Evolutionary conservation across 2,113 vertebrate genomes (phyloP).

Genomic region (Spilogale gracilis): DNA sequence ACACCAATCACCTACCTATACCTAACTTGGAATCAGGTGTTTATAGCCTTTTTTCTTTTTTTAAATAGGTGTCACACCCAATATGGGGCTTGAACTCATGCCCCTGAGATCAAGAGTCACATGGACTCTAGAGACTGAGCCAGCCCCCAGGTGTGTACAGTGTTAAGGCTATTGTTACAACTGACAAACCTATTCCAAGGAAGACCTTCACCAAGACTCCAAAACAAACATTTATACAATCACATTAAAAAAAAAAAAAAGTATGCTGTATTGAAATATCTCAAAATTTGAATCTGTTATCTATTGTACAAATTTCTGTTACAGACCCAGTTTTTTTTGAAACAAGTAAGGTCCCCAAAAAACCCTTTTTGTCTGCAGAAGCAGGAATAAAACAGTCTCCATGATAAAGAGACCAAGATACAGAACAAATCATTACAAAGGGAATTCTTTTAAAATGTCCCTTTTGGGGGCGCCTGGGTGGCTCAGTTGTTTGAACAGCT

Average conservation of each 20-base stretch:
- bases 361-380: background rate
- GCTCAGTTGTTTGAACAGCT: too few species aligned
- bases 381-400: background rate
- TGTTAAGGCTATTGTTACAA: background rate
- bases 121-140: background rate
- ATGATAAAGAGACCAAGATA: background rate
- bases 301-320: background rate
- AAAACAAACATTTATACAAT: slow-evolving; percentile 10
- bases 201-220: background rate
- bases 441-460: background rate
- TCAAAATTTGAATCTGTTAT: background rate
- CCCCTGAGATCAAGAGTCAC: background rate
- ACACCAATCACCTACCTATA: background rate
- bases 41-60: background rate
- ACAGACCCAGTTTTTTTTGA: background rate
- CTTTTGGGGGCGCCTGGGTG: background rate
- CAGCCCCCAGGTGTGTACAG: background rate
- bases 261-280: background rate
- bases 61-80: background rate
- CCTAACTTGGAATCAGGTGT: background rate
- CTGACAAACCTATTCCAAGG: background rate
- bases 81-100: background rate
- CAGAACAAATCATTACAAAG: background rate
- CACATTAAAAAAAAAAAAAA: background rate
- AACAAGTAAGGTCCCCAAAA: background rate